Conservation (phyloP, 2,113 vertebrate genomes). For the Tympanuchus pallidicinctus region DNA sequence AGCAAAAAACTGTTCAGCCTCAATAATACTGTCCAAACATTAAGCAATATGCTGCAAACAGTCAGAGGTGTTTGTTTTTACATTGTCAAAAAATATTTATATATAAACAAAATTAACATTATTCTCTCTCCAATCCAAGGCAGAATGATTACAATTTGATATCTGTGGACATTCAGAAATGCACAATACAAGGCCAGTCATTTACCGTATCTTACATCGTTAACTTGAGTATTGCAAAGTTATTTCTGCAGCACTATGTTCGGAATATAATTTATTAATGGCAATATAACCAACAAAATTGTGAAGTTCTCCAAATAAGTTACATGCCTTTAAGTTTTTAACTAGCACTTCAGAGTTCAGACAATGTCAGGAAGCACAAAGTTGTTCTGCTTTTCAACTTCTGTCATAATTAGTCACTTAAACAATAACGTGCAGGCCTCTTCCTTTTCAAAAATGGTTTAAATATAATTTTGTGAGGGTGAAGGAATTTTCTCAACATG, state of each 20-base stretch:
- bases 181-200: not conserved
- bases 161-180: not conserved
- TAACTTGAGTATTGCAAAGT: not conserved
- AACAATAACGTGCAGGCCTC: not conserved
- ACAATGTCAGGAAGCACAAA: not conserved
- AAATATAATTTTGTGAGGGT: not conserved
- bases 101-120: not conserved
- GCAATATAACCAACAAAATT: not conserved
- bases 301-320: not conserved
- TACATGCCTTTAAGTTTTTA: not conserved
- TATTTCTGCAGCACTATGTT: not conserved
- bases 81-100: not conserved
- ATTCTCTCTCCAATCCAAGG: not conserved
- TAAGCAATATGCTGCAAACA: not conserved
- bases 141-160: not conserved
- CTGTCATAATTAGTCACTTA: not conserved
- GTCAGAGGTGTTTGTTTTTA: not conserved
- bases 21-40: not conserved
- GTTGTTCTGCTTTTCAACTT: not conserved
- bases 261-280: not conserved
- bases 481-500: not conserved
- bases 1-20: conserved; percentile 3
- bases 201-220: not conserved
- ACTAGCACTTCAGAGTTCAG: not conserved
- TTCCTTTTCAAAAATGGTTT: not conserved